Base-by-base conservation (phyloP, 2,888 invertebrate species). In the Branchipolynoe longqiensis region DNA sequence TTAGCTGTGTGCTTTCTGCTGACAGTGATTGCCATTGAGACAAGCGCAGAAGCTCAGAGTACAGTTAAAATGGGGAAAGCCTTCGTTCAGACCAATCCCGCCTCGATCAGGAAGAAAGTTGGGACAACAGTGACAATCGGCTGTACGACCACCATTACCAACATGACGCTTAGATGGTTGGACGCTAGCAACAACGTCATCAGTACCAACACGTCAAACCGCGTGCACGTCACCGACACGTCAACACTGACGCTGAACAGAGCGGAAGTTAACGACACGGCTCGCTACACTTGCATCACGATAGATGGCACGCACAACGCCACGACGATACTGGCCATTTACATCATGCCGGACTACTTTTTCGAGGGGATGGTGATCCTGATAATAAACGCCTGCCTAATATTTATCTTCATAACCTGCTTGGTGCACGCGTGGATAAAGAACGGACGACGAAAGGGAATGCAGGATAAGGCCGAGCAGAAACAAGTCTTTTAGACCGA, bases 201-300 rank as follows among this genome's bases (percentile, higher is more conserved):
- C 12, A 56, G 28, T 25, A 6, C 12, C 22, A 54, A 54, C 54
- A 48, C 31, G 31, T 48, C 81, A 36, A n/a, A 31, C 54, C 36
- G 81, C 31, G 25, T 81, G 8, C 48, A 56, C 48, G 48, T 54
- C 31, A 28, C 22, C 6, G 18, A 1, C 14, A 3, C 22, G 8
- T 89, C 88, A 0, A 89, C 89, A 1, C 89, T 93, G n/a, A 90
- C 89, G 4, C 89, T 93, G 33, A 83, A 89, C 18, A 87, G 90
- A 54, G 89, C 90, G 4, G 85, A 85, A 38, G 88, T 89, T 54
- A 87, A 88, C 14, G 92, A 92, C 87, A 88, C 88, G 22, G 92
- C 93, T 0, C 88, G 89, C 36, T 93, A 92, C 85, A 88, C 89
- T 1, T 91, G 91, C 83, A 87, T 82, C 74, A 89, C 88, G 18